Evolutionary conservation across 1,140 invertebrate genomes (phyloP).

Genomic region (Magallana ariakensis): DNA sequence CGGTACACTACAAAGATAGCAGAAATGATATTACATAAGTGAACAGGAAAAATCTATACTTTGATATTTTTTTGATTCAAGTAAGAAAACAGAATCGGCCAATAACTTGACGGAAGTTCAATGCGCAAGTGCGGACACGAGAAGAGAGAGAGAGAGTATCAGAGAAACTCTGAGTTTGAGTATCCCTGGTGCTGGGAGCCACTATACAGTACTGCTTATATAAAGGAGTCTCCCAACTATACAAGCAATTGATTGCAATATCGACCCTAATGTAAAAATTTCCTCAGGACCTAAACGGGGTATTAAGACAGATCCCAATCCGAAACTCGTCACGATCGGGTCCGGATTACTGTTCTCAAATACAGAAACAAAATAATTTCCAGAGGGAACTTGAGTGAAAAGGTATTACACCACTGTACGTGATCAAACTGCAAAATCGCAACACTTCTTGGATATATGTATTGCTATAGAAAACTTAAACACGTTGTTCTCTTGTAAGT

Average conservation of each 20-base stretch:
- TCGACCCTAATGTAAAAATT: conserved; percentile 20
- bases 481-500: not conserved
- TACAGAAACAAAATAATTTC: conserved; percentile 23
- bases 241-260: conserved; percentile 24
- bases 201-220: not conserved
- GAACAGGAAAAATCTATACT: not conserved
- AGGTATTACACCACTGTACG: not conserved
- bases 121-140: conserved; percentile 9
- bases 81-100: conserved; percentile 10
- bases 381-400: conserved; percentile 5
- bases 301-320: conserved; percentile 27
- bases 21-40: conserved; percentile 5
- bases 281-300: conserved; percentile 28
- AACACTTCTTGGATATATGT: conserved; percentile 2
- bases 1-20: not conserved
- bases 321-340: conserved; percentile 3
- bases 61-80: conserved; percentile 6
- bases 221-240: conserved; percentile 13
- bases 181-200: not conserved
- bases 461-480: not conserved
- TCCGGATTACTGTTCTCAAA: conserved; percentile 7
- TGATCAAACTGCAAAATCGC: not conserved
- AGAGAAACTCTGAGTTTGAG: not conserved
- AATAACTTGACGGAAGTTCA: not conserved
- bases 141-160: not conserved